Base-by-base conservation (phyloP, 1,140 invertebrate species). In the Caerostris darwini region DNA sequence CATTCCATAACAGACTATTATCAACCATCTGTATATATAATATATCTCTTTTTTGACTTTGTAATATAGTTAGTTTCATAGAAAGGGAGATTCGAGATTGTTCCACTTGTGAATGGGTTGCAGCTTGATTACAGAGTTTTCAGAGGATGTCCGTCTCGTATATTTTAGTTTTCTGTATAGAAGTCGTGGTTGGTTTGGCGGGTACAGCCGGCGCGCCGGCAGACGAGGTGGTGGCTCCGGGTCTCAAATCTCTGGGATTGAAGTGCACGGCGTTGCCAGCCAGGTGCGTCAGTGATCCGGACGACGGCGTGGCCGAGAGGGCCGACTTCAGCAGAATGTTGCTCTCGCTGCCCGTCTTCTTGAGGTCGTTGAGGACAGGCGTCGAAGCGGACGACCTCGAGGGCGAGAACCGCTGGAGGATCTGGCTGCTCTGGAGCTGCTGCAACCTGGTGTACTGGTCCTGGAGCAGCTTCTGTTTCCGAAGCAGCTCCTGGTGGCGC, bases 401-500 rank as follows among this genome's bases (percentile, higher is more conserved):
- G 96, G 34, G 97, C 97, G 85, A 97, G 97, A 59, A 96, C 95
- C 12, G 96, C 98, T 98, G 54, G 97, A 94, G 82, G 95, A 97
- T 97, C 8, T 97, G 97, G 82, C 97, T 97, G 86, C 98, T 97
- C 95, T 98, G 98, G 34, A 98, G 97, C 96, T 98, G 98, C 95
- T 99, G 98, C 59, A 99, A 95, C 10, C 98, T 96, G 0, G 98
- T 97, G 96, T 98, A 99, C 95, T 99, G 98, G 94, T 98, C 98
- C 95, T 99, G 98, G 2, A 99, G 96, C 3, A 98, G 97, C 93
- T 97, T 97, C 95, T 99, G 98, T 95, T 98, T 98, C 85, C 98
- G 97, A 3, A 99, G 95, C 2, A 99, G 96, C 95, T 98, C 98
- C 95, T 98, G 98, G 95, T 99, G 98, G 3, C 98, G 97, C 95